phyloP scores from a whole-genome alignment of 2,888 invertebrate species.

The Salpingus planirostris region DNA sequence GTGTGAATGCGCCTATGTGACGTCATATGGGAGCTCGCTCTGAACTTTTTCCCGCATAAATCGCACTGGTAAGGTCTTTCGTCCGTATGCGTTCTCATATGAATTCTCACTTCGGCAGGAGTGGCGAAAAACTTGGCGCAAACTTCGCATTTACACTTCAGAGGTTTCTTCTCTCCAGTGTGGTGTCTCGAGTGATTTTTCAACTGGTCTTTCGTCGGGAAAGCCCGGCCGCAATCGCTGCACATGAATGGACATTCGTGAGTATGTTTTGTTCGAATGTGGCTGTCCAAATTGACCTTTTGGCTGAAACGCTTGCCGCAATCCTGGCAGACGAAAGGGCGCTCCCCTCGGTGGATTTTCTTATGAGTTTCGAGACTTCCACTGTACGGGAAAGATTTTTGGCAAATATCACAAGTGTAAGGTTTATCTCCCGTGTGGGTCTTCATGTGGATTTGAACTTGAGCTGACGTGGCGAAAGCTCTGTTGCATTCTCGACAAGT shows the following conservation, averaged over 20 bases:
- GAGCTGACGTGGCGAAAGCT: slow-evolving; percentile 23
- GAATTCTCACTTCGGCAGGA: slow-evolving; percentile 20
- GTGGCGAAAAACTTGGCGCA: slow-evolving; percentile 24
- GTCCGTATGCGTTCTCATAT: slow-evolving; percentile 24
- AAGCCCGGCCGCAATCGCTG: slow-evolving; percentile 25
- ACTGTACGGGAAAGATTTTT: slow-evolving; percentile 25
- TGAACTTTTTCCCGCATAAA: slow-evolving; percentile 26
- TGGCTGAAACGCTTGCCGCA: slow-evolving; percentile 26
- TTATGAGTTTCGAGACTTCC: slow-evolving; percentile 26
- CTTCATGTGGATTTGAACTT: slow-evolving; percentile 27
- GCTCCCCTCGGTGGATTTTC: slow-evolving; percentile 24
- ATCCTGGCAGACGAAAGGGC: slow-evolving; percentile 21
- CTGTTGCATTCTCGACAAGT: slow-evolving; percentile 22
- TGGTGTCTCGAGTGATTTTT: slow-evolving; percentile 26
- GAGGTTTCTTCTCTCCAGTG: slow-evolving; percentile 25
- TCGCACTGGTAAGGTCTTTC: slow-evolving; percentile 28
- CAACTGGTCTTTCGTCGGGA: slow-evolving; percentile 24
- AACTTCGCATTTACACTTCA: slow-evolving; percentile 19
- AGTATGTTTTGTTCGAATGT: slow-evolving; percentile 26
- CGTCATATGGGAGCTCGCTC: slow-evolving; percentile 33
- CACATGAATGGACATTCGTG: slow-evolving; percentile 30
- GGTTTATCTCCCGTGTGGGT: slow-evolving; percentile 25
- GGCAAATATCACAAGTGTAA: slow-evolving; percentile 24
- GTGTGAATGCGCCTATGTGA: slow-evolving; percentile 27
- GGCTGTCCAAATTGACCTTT: slow-evolving; percentile 24